Conservation (phyloP, 2,888 invertebrate genomes). For the Entomobrya proxima region DNA sequence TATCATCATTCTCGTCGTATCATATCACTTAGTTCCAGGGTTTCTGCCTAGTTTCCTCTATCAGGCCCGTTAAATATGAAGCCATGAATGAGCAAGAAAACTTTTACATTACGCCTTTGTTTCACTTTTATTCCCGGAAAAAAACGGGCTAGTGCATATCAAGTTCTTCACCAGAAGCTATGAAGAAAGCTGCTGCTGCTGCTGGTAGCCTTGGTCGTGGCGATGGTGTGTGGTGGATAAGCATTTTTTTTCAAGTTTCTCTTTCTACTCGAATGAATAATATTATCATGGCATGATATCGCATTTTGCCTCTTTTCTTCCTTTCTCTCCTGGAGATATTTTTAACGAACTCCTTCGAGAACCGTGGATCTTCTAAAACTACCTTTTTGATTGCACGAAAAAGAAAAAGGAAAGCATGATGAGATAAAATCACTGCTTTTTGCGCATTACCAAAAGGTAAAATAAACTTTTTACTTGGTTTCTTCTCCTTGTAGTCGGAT, state of each 20-base stretch:
- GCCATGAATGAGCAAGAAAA: slow-evolving; percentile 1
- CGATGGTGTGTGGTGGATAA: too few species aligned
- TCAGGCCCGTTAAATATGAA: not conserved
- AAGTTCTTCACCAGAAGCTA: not conserved
- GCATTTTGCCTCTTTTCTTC: not conserved
- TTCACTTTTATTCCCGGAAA: slow-evolving; percentile 8
- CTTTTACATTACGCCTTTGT: slow-evolving; percentile 42
- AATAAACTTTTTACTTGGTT: slow-evolving; percentile 30
- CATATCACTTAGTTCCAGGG: not conserved
- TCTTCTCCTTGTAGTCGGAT: not conserved
- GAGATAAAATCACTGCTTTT: not conserved
- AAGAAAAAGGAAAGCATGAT: not conserved
- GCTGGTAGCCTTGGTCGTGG: too few species aligned
- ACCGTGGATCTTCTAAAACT: not conserved
- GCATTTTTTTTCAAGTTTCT: not conserved
- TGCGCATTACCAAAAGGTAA: not conserved
- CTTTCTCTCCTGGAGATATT: too few species aligned
- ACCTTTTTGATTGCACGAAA: not conserved
- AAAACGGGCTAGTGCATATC: not conserved
- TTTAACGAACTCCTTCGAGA: slow-evolving; percentile 12
- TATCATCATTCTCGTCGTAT: not conserved
- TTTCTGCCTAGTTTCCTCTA: not conserved
- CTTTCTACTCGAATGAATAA: not conserved
- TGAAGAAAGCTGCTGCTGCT: not conserved
- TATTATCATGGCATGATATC: slow-evolving; percentile 3